Base-by-base conservation (phyloP, 2,888 invertebrate species). In the Augochlorella aurata region DNA sequence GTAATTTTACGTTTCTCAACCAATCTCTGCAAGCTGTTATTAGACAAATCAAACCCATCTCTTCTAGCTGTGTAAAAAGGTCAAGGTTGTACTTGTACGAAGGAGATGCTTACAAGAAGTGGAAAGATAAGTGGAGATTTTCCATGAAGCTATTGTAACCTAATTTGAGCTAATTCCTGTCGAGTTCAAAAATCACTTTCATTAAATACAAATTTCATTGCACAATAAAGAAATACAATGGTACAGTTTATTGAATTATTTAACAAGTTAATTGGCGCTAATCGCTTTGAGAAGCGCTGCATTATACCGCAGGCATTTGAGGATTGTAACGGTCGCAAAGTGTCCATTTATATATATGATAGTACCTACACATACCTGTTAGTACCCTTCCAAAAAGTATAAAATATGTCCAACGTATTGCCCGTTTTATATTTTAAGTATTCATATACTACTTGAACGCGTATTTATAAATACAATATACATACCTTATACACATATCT, bases 21-120 rank as follows among this genome's bases (percentile, higher is more conserved):
- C 16, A 24, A 29, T 14, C 16, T 45, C 45, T 18, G 65, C n/a
- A n/a, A n/a, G n/a, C 44, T 47, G 18, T 50, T 54, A 45, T 58
- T 67, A 61, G 50, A 47, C 16, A n/a, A 65, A 58, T 67, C 16
- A 69, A 21, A 77, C 21, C 16, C 63, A 44, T 45, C 12, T 21
- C 44, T 45, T 12, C 45, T 61, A 24, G 44, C 18, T 49, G 61
- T 8, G 24, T 38, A 54, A 65, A 70, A 76, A 74, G 81, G 69
- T 74, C 77, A 83, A 83, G 79, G 79, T 58, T 79, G 47, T 16
- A 66, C 70, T 74, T 54, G 52, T n/a, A 54, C 75, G 29, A 45
- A 68, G 49, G 9, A 24, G 67, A 81, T 71, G 38, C 61, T 82
- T 45, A 71, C 52, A 77, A 58, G 67, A 69, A 79, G 73, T 67